These are phyloP conservation scores for Lycaon pictus DNA, from an alignment of 2,113 vertebrate species.

Conservation along the genomic window DNA sequence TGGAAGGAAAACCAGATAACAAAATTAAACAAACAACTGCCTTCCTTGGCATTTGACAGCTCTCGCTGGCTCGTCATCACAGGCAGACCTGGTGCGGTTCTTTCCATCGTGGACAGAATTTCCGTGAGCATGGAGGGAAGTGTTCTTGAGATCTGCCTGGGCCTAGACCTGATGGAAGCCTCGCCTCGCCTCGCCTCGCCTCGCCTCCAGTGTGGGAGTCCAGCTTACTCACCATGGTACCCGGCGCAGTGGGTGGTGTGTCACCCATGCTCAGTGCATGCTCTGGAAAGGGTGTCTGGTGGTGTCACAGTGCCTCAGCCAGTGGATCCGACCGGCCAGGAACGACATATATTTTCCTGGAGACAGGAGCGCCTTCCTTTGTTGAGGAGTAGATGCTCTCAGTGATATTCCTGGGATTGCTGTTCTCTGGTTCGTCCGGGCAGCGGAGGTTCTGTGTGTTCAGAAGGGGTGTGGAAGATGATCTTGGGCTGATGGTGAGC, in stretches of 20 bases:
- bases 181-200: rapidly evolving
- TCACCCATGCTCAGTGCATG: neutral
- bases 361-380: neutral
- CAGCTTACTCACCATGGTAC: rapidly evolving
- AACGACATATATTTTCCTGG: neutral
- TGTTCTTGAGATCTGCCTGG: neutral
- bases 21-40: constrained; percentile 67
- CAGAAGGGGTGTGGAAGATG: neutral
- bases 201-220: rapidly evolving
- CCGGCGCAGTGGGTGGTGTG: neutral
- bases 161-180: neutral
- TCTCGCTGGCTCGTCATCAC: neutral
- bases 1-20: constrained; percentile 65
- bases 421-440: neutral
- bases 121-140: neutral
- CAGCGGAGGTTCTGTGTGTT: neutral
- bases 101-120: neutral
- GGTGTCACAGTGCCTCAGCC: neutral
- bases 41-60: constrained; percentile 6
- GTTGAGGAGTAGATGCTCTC: neutral
- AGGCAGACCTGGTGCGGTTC: neutral
- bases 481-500: neutral
- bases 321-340: neutral
- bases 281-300: too few relatives aligned
- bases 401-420: neutral